Percentiles rank a stretch among this genome's conserved stretches.
Conservation (phyloP, 2,113 vertebrate genomes). For the Eudyptes chrysolophus region DNA sequence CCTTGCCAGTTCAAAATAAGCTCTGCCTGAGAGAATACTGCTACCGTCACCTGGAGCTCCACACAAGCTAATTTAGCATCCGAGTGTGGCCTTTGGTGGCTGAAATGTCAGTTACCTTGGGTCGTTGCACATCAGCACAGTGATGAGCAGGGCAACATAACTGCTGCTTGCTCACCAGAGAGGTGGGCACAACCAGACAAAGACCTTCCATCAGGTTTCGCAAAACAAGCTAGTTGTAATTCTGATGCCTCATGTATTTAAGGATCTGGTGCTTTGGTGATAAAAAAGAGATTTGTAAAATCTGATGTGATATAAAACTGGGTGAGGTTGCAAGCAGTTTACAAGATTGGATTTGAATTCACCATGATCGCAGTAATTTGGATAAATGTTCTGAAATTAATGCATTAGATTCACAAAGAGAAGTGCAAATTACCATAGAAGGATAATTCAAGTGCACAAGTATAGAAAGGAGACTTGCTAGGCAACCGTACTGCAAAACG, state of each 20-base stretch:
- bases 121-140: fast-evolving
- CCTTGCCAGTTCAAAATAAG: not conserved
- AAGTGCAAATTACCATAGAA: not conserved
- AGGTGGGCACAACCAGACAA: not conserved
- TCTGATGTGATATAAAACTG: not conserved
- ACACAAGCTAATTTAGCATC: not conserved
- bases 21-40: not conserved
- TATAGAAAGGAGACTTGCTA: not conserved
- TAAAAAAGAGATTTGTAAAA: not conserved
- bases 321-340: not conserved
- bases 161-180: not conserved
- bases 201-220: not conserved
- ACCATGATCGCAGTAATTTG: not conserved
- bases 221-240: not conserved
- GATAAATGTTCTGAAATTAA: not conserved
- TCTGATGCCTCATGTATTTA: not conserved
- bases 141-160: not conserved
- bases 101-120: not conserved
- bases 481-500: not conserved
- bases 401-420: not conserved
- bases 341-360: not conserved
- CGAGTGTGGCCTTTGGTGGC: not conserved
- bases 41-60: not conserved
- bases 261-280: not conserved
- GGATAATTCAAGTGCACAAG: not conserved